A percentile compares a stretch with the other conserved stretches of the same genome.
phyloP scores from a whole-genome alignment of 2,797 vertebrate species.

The Sebastolobus altivelis region DNA sequence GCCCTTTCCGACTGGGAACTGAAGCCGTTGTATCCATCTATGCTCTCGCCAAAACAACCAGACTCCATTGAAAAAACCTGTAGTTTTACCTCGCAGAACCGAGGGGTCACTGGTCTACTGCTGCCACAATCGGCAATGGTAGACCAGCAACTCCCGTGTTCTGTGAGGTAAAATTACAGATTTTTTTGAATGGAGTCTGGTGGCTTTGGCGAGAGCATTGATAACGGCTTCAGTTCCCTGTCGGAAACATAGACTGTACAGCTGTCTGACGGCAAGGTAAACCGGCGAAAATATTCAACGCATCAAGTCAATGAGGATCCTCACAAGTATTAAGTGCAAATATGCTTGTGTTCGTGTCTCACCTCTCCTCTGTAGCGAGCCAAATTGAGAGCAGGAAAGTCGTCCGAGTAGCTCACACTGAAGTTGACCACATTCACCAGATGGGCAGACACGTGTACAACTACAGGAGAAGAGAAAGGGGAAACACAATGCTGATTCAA shows the following conservation, averaged over 20 bases:
- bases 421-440: conserved; percentile 92
- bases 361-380: conserved; percentile 95
- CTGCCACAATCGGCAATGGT: neutral
- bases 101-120: too few relatives aligned
- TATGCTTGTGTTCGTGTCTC: conserved; percentile 35
- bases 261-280: neutral
- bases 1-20: too few relatives aligned
- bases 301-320: neutral
- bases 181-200: too few relatives aligned
- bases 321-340: neutral
- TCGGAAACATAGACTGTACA: neutral
- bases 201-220: neutral
- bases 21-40: too few relatives aligned
- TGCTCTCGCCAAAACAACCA: too few relatives aligned
- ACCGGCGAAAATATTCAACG: neutral
- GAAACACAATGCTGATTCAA: conserved; percentile 16
- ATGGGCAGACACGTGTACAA: conserved; percentile 92
- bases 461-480: conserved; percentile 66
- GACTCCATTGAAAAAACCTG: too few relatives aligned
- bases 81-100: too few relatives aligned
- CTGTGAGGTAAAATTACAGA: too few relatives aligned
- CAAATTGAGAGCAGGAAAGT: conserved; percentile 91
- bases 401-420: conserved; percentile 90
- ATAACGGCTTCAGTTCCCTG: neutral
- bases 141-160: too few relatives aligned